Conservation (phyloP, 2,888 invertebrate genomes). For the Tipula lateralis region DNA sequence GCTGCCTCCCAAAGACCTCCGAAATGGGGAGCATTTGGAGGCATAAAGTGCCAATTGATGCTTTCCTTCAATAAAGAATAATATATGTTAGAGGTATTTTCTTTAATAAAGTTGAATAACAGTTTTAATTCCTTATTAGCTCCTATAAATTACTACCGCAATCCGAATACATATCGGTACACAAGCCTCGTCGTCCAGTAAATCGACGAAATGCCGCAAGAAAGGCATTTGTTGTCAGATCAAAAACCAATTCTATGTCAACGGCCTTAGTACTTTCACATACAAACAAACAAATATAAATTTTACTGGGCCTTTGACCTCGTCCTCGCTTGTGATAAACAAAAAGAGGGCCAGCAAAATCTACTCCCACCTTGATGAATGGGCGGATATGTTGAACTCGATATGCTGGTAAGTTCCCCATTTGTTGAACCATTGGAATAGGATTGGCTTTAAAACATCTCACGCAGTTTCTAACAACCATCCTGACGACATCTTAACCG, state of each 20-base stretch:
- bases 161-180: not conserved
- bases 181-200: not conserved
- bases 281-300: not conserved
- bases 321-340: not conserved
- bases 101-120: not conserved
- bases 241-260: not conserved
- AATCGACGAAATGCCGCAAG: not conserved
- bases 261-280: not conserved
- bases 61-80: not conserved
- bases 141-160: too few species aligned
- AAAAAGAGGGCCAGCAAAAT: not conserved
- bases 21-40: not conserved
- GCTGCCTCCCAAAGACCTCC: not conserved
- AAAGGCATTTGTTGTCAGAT: not conserved
- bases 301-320: not conserved
- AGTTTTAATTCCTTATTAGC: not conserved
- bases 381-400: too few species aligned
- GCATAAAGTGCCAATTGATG: not conserved
- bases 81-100: slow-evolving; percentile 28
- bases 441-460: slow-evolving; percentile 27
- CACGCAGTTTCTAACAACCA: slow-evolving; percentile 31
- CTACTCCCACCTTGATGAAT: too few species aligned
- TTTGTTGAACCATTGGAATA: not conserved
- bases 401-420: not conserved
- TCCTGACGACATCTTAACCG: slow-evolving; percentile 28